Evolutionary conservation across 2,113 vertebrate species (phyloP), one percentile per base, ranked within the genome.

Genomic region (Chloroceryle aenea): DNA sequence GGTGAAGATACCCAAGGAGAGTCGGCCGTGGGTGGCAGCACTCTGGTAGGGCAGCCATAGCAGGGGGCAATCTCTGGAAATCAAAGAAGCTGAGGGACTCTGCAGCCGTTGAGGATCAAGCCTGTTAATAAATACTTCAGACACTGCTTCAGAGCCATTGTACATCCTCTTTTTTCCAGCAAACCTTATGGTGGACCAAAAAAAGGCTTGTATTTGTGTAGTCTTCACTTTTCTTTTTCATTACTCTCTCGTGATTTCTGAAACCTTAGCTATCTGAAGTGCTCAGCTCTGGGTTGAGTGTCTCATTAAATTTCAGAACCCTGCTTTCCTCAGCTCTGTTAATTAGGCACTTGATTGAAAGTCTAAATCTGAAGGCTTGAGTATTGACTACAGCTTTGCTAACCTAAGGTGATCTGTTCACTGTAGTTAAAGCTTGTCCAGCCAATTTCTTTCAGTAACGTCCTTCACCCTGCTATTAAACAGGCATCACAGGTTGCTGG

Each of bases 301-400:
- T 43, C 95, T 96, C 85, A 94, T 94, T 95, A 95, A 94, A 92
- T 96, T 92, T 74, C 95, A 94, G 89, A 85, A 52, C 82, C 64
- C 32, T 91, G 68, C 71, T 96, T 83, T 93, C 81, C 55, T 52
- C 2, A 85, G 76, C 75, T 90, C 76, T 0, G 10, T 88, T 97
- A 96, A 97, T 97, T 95, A 93, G 85, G 71, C 71, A 48, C 75
- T 96, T 95, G 95, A 95, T 95, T 90, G 94, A 88, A 95, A 90
- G 91, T 73, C 87, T 95, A 22, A 95, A 82, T 82, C 93, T 88
- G 93, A 93, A 96, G 68, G 73, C 56, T 95, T 48, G 76, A 45
- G n/a, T 83, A 81, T 80, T 87, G 95, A 85, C 89, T 94, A 15
- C 59, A 50, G 71, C 87, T 87, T 85, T 94, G 88, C 77, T 91